Base-by-base conservation (phyloP, 1,140 invertebrate genomes). In the Neoseiulus cucumeris region DNA sequence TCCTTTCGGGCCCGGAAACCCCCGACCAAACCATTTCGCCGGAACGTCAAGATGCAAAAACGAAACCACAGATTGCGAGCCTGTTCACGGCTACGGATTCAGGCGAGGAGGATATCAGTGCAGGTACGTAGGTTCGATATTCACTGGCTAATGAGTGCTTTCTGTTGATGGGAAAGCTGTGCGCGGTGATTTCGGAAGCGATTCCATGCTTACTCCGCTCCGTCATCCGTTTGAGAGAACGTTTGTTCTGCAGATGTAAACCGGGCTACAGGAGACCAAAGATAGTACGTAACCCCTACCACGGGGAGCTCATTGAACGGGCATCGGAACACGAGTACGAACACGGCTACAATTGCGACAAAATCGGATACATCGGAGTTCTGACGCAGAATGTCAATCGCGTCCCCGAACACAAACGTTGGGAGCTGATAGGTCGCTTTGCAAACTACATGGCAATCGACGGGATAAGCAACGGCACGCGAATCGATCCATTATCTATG, bases 51-150 rank as follows among this genome's bases (percentile, higher is more conserved):
- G 89, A 69, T 98, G 94, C 81, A 92, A 91, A 80, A 82, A 84
- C 70, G 84, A 87, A 72, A 93, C 91, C 12, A 97, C 93, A 18
- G 89, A 94, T 86, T 98, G 94, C 79, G 93, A 98, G 78, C 93
- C 93, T 0, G 75, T 97, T 25, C 85, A 93, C 74, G 93, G 93
- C 4, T 97, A 87, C 85, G 94, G 93, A 39, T 94, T 93, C 73
- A 79, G 90, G 68, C 81, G 93, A 73, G 93, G 93, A 66, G 93
- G 91, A 25, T 98, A 98, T 77, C 90, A 95, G 74, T 97, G 90
- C 75, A 80, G 89, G 51, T 59, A 39, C 33, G 9, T n/a, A n/a
- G n/a, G n/a, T n/a, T n/a, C n/a, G n/a, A n/a, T n/a, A n/a, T n/a
- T n/a, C n/a, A n/a, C n/a, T n/a, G n/a, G n/a, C n/a, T n/a, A n/a